Percentiles rank a stretch among this genome's conserved stretches.
Conservation (phyloP, 92 coral and sea anemone genomes). For the Meandrina meandrites region DNA sequence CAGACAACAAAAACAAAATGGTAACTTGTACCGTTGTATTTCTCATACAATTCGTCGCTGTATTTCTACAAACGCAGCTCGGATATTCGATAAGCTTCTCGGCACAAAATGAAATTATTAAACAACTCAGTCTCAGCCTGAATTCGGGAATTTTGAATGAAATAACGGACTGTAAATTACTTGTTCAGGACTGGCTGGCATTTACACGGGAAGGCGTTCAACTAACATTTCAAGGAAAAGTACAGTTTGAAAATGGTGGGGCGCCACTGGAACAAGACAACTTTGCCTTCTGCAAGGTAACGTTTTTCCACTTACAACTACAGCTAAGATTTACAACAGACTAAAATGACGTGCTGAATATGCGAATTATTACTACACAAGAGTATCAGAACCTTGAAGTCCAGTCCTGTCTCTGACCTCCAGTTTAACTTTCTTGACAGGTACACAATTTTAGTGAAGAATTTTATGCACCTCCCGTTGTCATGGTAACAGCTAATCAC, state of each 20-base stretch:
- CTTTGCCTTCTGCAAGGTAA: constrained; percentile 41
- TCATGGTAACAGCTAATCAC: constrained; percentile 58
- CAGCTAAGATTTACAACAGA: too few species aligned
- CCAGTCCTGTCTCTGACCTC: background rate
- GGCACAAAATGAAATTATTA: too few species aligned
- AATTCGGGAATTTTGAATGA: too few species aligned
- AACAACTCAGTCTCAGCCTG: too few species aligned
- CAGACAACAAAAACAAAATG: too few species aligned
- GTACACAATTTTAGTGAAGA: constrained; percentile 50
- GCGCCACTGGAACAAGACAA: constrained; percentile 36
- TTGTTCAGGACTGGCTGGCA: background rate
- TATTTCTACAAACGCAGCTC: too few species aligned
- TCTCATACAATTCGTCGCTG: too few species aligned
- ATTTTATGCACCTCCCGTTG: constrained; percentile 63
- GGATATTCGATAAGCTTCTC: too few species aligned
- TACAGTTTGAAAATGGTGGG: constrained; percentile 17
- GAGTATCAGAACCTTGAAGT: background rate
- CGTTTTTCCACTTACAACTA: too few species aligned
- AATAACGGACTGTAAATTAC: background rate
- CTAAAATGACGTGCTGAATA: background rate
- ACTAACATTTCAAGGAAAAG: constrained; percentile 27
- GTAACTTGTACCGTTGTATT: too few species aligned
- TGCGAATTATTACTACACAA: background rate
- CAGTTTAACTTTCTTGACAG: constrained; percentile 6
- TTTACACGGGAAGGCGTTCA: background rate